Base-by-base conservation (phyloP, 1,140 invertebrate species). In the Amphibalanus amphitrite region DNA sequence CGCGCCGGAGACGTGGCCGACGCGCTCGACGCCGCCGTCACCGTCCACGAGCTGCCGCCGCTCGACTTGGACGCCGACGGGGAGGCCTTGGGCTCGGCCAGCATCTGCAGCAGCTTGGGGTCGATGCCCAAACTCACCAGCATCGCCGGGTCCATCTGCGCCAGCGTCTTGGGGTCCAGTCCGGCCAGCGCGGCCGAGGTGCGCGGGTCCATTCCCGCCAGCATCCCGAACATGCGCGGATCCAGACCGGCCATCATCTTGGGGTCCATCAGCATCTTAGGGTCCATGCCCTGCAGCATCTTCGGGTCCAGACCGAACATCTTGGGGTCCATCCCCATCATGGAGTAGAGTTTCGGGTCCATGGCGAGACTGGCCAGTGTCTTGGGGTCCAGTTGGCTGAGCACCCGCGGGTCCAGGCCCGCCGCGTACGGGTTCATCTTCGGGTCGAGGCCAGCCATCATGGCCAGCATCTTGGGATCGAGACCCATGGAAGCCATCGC, bases 131-230 rank as follows among this genome's bases (percentile, higher is more conserved):
- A 72, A 72, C 71, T 71, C 1, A 74, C 74, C 33, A 77, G 67
- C 30, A 76, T 28, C 72, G 76, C 76, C 23, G 76, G 74, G 70
- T 77, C 76, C 59, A 77, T 70, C 26, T 74, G 74, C 29, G 71
- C 69, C 68, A 75, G 70, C 26, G 71, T 29, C 67, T 75, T 75
- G 23, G 74, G 74, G 71, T 75, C 74, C 59, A 75, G 69, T 28
- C 74, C 73, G 28, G 72, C 75, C 29, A 64, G 29, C 29, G 67
- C 73, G 1, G 69, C 28, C 28, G 59, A 28, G 3, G 65, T 28
- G 28, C 65, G 65, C 25, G 73, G 73, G 29, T 74, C 73, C 23
- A 74, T 29, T 6, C 72, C 67, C 8, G 72, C 17, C 68, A 74
- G 74, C 71, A 73, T 73, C 33, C 47, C 47, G 64, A 74, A 69